phyloP scores from a whole-genome alignment of 2,888 invertebrate species.

The Drosophila nr. perissopoda region DNA sequence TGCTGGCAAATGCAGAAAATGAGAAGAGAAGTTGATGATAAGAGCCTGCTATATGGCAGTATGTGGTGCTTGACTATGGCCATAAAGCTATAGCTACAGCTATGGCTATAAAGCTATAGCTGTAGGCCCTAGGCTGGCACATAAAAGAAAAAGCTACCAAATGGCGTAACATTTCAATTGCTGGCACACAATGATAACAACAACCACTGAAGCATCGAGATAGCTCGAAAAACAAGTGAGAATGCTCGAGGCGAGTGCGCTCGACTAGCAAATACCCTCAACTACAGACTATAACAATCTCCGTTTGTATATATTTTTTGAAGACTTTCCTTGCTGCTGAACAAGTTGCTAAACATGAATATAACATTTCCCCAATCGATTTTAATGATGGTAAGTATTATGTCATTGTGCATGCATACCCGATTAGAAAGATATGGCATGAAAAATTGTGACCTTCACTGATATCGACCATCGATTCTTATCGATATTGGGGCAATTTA shows the following conservation, averaged over 20 bases:
- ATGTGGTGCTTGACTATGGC: conserved; percentile 14
- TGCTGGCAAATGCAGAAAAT: conserved; percentile 29
- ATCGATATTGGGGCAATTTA: background rate
- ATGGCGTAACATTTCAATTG: conserved; percentile 73
- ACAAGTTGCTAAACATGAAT: background rate
- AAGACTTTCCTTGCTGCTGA: background rate
- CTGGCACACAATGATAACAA: conserved; percentile 5
- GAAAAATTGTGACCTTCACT: background rate
- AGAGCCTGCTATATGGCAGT: conserved; percentile 26
- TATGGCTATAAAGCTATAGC: conserved; percentile 9
- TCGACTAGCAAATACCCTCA: background rate
- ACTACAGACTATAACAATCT: background rate
- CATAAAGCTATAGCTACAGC: conserved; percentile 8
- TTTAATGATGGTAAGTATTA: background rate
- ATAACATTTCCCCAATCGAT: background rate
- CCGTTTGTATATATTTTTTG: background rate
- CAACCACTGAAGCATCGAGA: background rate
- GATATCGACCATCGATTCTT: background rate
- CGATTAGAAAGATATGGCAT: too few relatives aligned
- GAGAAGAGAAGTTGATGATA: conserved; percentile 43
- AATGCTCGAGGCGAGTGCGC: background rate
- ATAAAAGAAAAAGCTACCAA: conserved; percentile 52
- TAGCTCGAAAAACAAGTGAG: background rate
- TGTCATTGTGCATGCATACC: background rate
- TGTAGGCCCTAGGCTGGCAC: conserved; percentile 27